These are phyloP conservation scores for Campylorhamphus procurvoides DNA, from an alignment of 2,113 vertebrate species.

Conservation along the genomic window DNA sequence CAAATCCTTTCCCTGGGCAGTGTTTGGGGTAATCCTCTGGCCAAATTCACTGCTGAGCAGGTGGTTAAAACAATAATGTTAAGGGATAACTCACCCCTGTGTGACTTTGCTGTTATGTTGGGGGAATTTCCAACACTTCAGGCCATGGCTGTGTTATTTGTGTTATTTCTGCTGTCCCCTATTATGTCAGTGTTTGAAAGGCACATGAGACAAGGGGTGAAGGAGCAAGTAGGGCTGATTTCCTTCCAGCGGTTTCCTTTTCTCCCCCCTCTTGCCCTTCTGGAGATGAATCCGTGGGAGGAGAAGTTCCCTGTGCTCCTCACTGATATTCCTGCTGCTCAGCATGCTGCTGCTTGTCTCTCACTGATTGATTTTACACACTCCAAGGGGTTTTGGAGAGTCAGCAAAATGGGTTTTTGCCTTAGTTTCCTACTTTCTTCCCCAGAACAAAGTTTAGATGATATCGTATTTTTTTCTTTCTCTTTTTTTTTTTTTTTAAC, in stretches of 20 bases:
- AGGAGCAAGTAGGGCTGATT: not conserved
- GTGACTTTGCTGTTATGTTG: not conserved
- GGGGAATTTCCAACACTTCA: not conserved
- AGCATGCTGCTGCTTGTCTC: not conserved
- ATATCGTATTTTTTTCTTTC: fast-evolving
- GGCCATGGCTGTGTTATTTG: not conserved
- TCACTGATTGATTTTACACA: not conserved
- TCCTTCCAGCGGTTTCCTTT: not conserved
- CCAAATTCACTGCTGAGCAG: not conserved
- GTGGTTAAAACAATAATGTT: not conserved
- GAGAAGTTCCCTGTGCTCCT: not conserved
- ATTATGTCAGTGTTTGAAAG: not conserved
- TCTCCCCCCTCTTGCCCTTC: not conserved
- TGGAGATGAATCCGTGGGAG: not conserved
- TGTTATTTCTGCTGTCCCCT: not conserved
- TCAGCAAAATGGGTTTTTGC: not conserved
- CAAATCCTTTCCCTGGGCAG: not conserved
- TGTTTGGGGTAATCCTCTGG: not conserved
- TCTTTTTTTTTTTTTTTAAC: no score
- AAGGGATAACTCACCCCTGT: not conserved
- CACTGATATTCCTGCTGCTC: not conserved
- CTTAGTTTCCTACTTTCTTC: not conserved
- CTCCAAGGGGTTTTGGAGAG: not conserved
- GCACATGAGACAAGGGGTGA: not conserved
- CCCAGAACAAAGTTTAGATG: not conserved